Percentiles rank a stretch among this genome's conserved stretches.
Conservation (phyloP, 2,888 invertebrate species). For the Carabus problematicus region DNA sequence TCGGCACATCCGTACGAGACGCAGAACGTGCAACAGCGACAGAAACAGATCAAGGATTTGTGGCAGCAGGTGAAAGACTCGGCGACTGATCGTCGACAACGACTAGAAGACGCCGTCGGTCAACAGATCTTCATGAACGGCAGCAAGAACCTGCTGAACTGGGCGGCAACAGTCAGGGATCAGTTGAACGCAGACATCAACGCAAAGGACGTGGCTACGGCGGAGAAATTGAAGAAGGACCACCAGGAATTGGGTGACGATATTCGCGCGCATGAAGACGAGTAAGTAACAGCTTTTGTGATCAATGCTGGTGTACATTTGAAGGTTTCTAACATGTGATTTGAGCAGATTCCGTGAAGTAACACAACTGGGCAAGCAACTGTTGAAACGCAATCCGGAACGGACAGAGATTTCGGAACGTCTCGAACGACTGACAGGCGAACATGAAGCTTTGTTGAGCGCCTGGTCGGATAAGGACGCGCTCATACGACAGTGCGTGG, state of each 20-base stretch:
- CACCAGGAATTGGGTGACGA: slow-evolving; percentile 92
- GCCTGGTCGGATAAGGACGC: slow-evolving; percentile 88
- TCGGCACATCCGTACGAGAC: slow-evolving; percentile 91
- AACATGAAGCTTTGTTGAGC: slow-evolving; percentile 77
- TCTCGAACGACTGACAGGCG: slow-evolving; percentile 74
- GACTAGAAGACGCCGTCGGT: slow-evolving; percentile 93
- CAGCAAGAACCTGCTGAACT: slow-evolving; percentile 79
- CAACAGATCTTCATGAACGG: slow-evolving; percentile 92
- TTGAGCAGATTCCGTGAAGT: slow-evolving; percentile 76
- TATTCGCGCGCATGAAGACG: slow-evolving; percentile 87
- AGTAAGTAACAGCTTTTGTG: slow-evolving; percentile 63
- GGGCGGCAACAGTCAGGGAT: slow-evolving; percentile 82
- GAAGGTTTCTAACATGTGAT: slow-evolving; percentile 6
- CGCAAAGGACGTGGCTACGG: slow-evolving; percentile 90
- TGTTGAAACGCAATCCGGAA: slow-evolving; percentile 76
- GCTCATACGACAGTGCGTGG: slow-evolving; percentile 85
- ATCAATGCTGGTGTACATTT: slow-evolving; percentile 15
- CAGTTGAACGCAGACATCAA: slow-evolving; percentile 76
- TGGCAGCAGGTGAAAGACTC: slow-evolving; percentile 90
- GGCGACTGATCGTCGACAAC: slow-evolving; percentile 80
- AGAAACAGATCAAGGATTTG: slow-evolving; percentile 83
- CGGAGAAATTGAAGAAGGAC: slow-evolving; percentile 86
- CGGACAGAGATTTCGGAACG: slow-evolving; percentile 79
- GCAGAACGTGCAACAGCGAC: slow-evolving; percentile 82
- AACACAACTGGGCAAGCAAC: slow-evolving; percentile 77